Base-by-base conservation (phyloP, 2,888 invertebrate species). In the Lissocephala sabroskyi region DNA sequence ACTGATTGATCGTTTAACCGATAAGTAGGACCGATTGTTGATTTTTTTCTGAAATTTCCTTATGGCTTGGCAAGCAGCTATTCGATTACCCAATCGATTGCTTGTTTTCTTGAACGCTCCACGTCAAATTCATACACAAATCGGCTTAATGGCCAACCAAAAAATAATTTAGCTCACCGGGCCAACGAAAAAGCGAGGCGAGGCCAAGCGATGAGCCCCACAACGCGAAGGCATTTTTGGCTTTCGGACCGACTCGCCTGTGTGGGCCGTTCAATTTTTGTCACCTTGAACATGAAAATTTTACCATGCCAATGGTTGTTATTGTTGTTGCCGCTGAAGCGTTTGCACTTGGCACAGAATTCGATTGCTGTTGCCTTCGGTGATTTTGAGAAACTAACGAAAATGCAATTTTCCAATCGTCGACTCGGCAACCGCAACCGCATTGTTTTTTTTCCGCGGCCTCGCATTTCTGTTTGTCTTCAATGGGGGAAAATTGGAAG, bases 291-390 rank as follows among this genome's bases (percentile, higher is more conserved):
- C 73, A 79, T 74, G 73, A 74, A 74, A 76, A 67, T 56, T 56
- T 23, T 36, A n/a, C n/a, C n/a, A n/a, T 11, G 41, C 32, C 26
- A 67, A 49, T 23, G 13, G 35, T 33, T 45, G 71, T 45, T 41
- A 49, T 50, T 45, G 66, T 43, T 56, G 56, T 45, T 11, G 19
- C 36, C 47, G 46, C 42, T 41, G 39, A 13, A 16, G 14, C 28
- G 17, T 52, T 50, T 79, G 76, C 79, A 73, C 76, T 81, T 82
- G 80, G 80, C 80, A 80, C 56, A 67, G 65, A 70, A 71, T 56
- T 26, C 11, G 30, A 13, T 40, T 32, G 23, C 18, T 47, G 13
- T 40, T 28, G 44, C 48, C 39, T 19, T n/a, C 32, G 30, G 14
- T 43, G 23, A 37, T 41, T 13, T 37, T 42, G 48, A 29, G 35